phyloP scores from a whole-genome alignment of 2,888 invertebrate species.

The Volucella inflata region DNA sequence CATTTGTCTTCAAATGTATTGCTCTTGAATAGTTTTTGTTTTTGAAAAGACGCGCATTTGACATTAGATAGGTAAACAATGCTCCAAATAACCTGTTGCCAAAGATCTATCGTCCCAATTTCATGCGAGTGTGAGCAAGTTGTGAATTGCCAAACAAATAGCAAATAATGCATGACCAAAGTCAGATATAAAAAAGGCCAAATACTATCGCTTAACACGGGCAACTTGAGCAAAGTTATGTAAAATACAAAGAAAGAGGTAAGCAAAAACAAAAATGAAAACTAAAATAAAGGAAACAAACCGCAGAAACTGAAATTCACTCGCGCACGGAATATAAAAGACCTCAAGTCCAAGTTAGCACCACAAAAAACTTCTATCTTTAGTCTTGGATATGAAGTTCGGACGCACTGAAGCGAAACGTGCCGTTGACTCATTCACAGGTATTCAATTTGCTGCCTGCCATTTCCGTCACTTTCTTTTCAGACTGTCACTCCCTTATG shows the following conservation, averaged over 20 bases:
- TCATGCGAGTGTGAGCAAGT: neutral
- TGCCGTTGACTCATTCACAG: conserved; percentile 62
- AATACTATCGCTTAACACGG: neutral
- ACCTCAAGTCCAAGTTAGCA: conserved; percentile 26
- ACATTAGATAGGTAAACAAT: conserved; percentile 9
- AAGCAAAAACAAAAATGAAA: conserved; percentile 16
- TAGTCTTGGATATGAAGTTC: conserved; percentile 25
- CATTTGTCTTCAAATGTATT: no score
- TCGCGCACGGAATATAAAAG: conserved; percentile 54
- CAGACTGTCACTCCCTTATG: conserved; percentile 64
- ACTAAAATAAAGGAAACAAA: no score
- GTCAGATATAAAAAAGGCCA: conserved; percentile 3
- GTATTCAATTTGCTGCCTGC: conserved; percentile 50
- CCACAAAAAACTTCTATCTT: conserved; percentile 28
- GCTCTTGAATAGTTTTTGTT: neutral
- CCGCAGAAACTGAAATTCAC: conserved; percentile 29
- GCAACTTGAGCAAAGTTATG: conserved; percentile 16
- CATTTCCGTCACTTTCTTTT: conserved; percentile 74
- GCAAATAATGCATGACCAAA: neutral
- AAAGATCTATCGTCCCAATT: conserved; percentile 3
- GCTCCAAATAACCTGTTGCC: neutral
- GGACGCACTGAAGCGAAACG: conserved; percentile 52
- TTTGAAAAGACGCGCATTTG: conserved; percentile 26
- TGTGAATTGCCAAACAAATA: conserved; percentile 37
- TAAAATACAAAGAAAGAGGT: conserved; percentile 37